Evolutionary conservation across 2,113 vertebrate species (phyloP), one percentile per base, ranked within the genome.

Genomic region (Corythornis cristatus): DNA sequence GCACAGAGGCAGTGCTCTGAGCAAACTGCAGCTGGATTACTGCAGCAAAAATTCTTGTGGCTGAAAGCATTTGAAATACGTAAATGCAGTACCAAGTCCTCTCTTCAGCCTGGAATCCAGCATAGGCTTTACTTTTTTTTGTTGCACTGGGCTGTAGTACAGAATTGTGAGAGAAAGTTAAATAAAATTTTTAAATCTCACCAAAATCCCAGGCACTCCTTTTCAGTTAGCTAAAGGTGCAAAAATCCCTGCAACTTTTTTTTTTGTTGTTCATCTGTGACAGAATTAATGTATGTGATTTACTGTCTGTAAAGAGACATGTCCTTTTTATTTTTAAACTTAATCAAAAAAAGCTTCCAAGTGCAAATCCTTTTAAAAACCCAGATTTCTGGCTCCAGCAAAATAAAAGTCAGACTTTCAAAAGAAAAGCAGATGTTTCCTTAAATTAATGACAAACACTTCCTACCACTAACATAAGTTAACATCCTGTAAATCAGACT

Each of bases 301-400:
- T 92, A 76, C 84, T 83, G 12, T 58, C 67, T 83, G 74, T 83
- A 42, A 85, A 90, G n/a, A 89, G 71, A 76, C 22, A 62, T 21
- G 51, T 73, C 51, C 74, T 94, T 96, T 85, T 91, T 87, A 82
- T 79, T 93, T 92, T 89, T 87, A 95, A 93, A 78, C 45, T 58
- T 68, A 66, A 76, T 77, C 18, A 58, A 84, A 90, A 90, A 84
- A 85, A 60, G 11, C 31, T 93, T 91, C 71, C 21, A 85, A 93
- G 71, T 54, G 28, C 31, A 90, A 83, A 64, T 86, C 28, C 51
- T 33, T 75, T 33, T 17, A 68, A 83, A 54, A 66, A 9, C 21
- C 21, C 46, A 62, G 8, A 31, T 70, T 48, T 70, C 46, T 77
- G 9, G 6, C 43, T 83, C 21, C 60, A 86, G 18, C 43, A 80